A percentile compares a stretch with the other conserved stretches of the same genome.
These are phyloP conservation scores for Mionectes macconnelli DNA, from an alignment of 2,113 vertebrate species.

Conservation along the genomic window DNA sequence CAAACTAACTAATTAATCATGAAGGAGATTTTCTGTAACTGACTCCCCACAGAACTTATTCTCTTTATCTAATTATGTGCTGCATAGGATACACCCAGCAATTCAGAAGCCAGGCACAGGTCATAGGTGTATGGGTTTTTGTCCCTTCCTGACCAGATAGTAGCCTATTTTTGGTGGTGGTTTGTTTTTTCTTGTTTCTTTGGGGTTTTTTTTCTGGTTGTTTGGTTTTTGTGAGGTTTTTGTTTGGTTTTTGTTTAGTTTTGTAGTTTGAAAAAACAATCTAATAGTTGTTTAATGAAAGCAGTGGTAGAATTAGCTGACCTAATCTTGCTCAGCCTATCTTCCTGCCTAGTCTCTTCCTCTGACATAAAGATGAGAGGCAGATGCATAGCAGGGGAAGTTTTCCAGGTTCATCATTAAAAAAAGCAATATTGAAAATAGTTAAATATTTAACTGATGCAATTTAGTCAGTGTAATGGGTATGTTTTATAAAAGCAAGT, in stretches of 20 bases:
- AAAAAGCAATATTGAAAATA: conserved; percentile 34
- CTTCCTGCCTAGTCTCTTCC: background rate
- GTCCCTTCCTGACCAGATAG: background rate
- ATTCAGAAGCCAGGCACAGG: background rate
- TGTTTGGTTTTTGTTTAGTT: background rate
- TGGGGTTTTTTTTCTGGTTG: background rate
- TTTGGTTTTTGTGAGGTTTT: background rate
- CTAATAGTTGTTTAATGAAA: background rate
- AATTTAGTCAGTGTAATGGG: background rate
- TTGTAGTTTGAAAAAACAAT: background rate
- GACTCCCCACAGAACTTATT: background rate
- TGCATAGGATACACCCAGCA: background rate
- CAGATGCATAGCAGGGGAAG: background rate
- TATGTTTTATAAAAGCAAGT: background rate
- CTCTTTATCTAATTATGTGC: background rate
- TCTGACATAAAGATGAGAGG: background rate
- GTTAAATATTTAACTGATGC: conserved; percentile 8
- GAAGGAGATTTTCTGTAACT: background rate
- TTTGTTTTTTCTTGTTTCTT: background rate
- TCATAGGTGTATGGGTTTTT: background rate
- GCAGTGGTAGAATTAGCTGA: background rate
- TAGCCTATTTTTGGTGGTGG: background rate
- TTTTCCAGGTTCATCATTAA: conserved; percentile 45
- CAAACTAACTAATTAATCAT: background rate
- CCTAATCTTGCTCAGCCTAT: background rate